These are phyloP conservation scores for Philantomba maxwellii DNA, from an alignment of 2,113 vertebrate genomes.

Conservation along the genomic window DNA sequence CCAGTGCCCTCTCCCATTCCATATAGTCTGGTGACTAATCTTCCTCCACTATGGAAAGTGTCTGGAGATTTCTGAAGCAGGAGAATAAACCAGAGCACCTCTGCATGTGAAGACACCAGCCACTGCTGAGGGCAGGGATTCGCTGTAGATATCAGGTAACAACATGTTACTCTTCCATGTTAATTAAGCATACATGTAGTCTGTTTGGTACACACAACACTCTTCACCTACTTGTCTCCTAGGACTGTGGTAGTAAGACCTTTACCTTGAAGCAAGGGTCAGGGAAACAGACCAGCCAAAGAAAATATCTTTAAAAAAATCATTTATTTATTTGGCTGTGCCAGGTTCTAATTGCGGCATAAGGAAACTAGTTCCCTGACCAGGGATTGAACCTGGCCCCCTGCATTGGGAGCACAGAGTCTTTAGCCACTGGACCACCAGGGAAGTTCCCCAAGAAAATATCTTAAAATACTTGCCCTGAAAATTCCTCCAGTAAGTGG, in stretches of 20 bases:
- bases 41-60: background rate
- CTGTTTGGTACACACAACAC: background rate
- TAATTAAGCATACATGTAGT: background rate
- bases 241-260: background rate
- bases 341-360: background rate
- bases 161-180: background rate
- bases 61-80: background rate
- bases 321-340: background rate
- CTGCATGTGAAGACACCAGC: background rate
- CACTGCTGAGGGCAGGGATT: background rate
- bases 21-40: background rate
- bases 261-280: background rate
- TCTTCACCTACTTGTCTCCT: background rate
- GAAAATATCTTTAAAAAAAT: background rate
- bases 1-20: background rate
- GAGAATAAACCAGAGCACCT: background rate
- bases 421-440: background rate
- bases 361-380: background rate
- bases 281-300: background rate
- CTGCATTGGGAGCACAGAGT: background rate
- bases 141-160: background rate
- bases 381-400: background rate
- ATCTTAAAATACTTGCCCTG: background rate
- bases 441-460: background rate
- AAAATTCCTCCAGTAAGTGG: background rate